Evolutionary conservation across 2,113 vertebrate species (phyloP), one percentile per base, ranked within the genome.

Genomic region (Semicossyphus pulcher): DNA sequence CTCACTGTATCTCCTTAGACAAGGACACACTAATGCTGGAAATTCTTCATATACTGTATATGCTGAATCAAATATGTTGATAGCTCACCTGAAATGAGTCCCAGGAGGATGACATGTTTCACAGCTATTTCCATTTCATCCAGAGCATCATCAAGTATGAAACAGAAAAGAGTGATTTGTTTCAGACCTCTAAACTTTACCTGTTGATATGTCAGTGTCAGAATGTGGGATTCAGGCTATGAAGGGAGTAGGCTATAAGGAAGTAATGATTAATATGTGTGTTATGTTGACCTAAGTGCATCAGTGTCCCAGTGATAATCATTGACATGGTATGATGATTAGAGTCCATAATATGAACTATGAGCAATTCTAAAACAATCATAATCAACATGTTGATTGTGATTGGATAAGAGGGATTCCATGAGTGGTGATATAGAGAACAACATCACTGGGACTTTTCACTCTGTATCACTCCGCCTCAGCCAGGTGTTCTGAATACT

Each of bases 31-130:
- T n/a, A n/a, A n/a, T n/a, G 18, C 2, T 44, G 16, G 2, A n/a
- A 44, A 20, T 3, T 44, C 16, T 44, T 44, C 16, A 44, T n/a
- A n/a, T n/a, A n/a, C n/a, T n/a, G 18, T n/a, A n/a, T 44, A 18
- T n/a, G 18, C 16, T 8, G 18, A 8, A n/a, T n/a, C n/a, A n/a
- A 9, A 3, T 9, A n/a, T 44, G 16, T 1, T 20, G 18, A 8
- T 20, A 37, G 11, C 73, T 74, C 26, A 86, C 84, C 80, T 44
- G 66, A 49, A 10, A 84, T 45, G 47, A 34, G 26, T 59, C 59
- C 77, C 32, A 86, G 61, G 36, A 86, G 7, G 44, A 86, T 41
- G 83, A 7, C n/a, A 58, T n/a, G n/a, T n/a, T 10, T 39, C 45
- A 74, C 44, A 44, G 63, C 34, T 53, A 59, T 63, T 3, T 65